Base-by-base conservation (phyloP, 1,140 invertebrate genomes). In the Drosophila ficusphila region DNA sequence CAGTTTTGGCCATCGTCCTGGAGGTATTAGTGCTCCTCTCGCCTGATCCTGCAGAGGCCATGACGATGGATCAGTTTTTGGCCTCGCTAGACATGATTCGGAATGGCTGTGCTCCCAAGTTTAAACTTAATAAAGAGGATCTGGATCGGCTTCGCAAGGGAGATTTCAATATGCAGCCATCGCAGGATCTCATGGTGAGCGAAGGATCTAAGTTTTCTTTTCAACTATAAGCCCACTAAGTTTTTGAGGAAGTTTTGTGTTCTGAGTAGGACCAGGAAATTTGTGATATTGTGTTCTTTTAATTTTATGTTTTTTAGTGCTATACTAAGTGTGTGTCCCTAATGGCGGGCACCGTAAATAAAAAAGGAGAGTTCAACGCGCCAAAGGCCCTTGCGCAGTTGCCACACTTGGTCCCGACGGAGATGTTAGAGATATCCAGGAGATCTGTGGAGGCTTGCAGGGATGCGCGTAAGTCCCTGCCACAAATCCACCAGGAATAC, bases 31-130 rank as follows among this genome's bases (percentile, higher is more conserved):
- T 58, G 12, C 1, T 52, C 25, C 54, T 57, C 1, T 7, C 53
- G 6, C 54, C 62, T 4, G 31, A 25, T 6, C 46, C 60, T 14
- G 51, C 51, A 25, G n/a, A 44, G 18, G 57, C 68, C 6, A 81
- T 90, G 9, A 85, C 51, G 6, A 90, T 90, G 90, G 68, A 91
- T 51, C 90, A 91, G 53, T 90, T 91, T 34, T 11, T 79, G 4
- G 49, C 76, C 54, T 90, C 86, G 4, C 56, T 91, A 39, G 89
- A 91, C 39, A 90, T 90, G 89, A 90, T 91, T 70, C 73, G 90
- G 4, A 85, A 72, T 42, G 85, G 83, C 3, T 91, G 90, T 46
- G 23, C 62, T 9, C 65, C 67, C 9, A 91, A 91, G 36, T 81
- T 85, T 54, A 90, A 90, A 54, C 39, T 90, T 4, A 23, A 69